phyloP scores from a whole-genome alignment of 2,797 vertebrate genomes.

The Dermochelys coriacea region DNA sequence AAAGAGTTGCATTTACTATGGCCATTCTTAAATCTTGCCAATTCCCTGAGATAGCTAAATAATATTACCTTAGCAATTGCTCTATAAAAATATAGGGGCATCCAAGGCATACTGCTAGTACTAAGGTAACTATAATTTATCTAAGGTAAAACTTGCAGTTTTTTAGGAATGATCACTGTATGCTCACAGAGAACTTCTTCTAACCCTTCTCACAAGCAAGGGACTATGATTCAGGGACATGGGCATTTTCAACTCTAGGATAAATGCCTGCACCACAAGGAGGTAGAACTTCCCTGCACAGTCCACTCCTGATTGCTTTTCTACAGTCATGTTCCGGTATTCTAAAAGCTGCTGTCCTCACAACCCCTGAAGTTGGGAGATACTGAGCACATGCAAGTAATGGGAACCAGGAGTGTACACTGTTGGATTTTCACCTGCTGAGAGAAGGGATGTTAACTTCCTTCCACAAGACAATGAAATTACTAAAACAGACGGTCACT shows the following conservation, averaged over 20 bases:
- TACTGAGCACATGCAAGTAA: not conserved
- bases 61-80: not conserved
- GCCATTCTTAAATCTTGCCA: constrained; percentile 27
- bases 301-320: not conserved
- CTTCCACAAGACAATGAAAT: not conserved
- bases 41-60: not conserved
- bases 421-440: not conserved
- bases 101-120: not conserved
- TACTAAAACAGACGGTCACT: not conserved
- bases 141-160: not conserved
- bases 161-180: not conserved
- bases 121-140: not conserved
- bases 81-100: not conserved
- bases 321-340: not conserved
- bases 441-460: not conserved
- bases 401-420: rapidly evolving
- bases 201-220: not conserved
- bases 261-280: rapidly evolving
- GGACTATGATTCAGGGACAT: not conserved
- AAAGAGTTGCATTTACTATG: not conserved
- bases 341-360: not conserved
- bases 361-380: not conserved
- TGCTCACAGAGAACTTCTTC: not conserved
- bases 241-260: not conserved
- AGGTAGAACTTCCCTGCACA: not conserved